Percentiles rank a stretch among this genome's conserved stretches.
phyloP scores from a whole-genome alignment of 2,113 vertebrate genomes.

The Calyptommatus sinebrachiatus region DNA sequence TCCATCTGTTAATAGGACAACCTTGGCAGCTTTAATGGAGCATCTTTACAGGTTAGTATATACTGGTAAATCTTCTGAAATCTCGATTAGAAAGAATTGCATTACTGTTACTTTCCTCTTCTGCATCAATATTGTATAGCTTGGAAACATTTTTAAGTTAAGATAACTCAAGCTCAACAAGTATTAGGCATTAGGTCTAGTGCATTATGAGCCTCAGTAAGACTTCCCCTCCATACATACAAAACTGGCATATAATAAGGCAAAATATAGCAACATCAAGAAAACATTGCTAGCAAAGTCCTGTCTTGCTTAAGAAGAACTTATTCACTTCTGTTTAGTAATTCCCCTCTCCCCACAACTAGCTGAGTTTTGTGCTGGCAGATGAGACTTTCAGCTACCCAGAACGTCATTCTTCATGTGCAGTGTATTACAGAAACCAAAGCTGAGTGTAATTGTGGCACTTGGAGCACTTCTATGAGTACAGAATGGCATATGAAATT shows the following conservation, averaged over 20 bases:
- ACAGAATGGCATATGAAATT: background rate
- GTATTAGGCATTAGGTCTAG: too few relatives aligned
- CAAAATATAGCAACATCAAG: background rate
- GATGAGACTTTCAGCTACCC: background rate
- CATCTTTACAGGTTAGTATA: conserved; percentile 89
- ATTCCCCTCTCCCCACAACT: background rate
- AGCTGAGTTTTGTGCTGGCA: background rate
- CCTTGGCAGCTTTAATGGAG: conserved; percentile 87
- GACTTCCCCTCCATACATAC: too few relatives aligned
- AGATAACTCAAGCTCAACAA: too few relatives aligned
- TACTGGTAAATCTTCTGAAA: conserved; percentile 9
- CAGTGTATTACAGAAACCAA: background rate
- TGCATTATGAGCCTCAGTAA: too few relatives aligned
- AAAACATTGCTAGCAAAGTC: too few relatives aligned
- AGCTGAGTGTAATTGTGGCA: background rate
- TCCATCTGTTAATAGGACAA: conserved; percentile 84
- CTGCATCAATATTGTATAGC: background rate
- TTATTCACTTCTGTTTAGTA: too few relatives aligned
- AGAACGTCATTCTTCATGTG: background rate
- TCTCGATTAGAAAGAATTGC: conserved; percentile 17
- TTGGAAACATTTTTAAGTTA: background rate
- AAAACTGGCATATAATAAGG: too few relatives aligned
- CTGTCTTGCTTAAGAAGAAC: too few relatives aligned
- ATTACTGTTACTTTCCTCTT: conserved; percentile 21
- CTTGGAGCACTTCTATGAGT: background rate